Percentiles rank a stretch among this genome's conserved stretches.
phyloP scores from a whole-genome alignment of 2,113 vertebrate genomes.

The Corvus cornix region DNA sequence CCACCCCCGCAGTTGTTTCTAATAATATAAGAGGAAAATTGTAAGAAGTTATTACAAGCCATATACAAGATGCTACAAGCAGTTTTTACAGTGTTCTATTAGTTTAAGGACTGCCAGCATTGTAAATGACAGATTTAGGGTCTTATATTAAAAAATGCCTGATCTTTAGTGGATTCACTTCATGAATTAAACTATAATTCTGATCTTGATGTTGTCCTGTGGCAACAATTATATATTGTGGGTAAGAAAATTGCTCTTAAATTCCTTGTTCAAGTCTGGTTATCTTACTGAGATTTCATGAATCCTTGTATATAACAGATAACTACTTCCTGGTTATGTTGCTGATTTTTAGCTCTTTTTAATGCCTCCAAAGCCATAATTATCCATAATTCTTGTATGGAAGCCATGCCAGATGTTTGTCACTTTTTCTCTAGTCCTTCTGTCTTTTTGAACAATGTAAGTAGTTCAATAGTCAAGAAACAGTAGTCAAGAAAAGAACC shows the following conservation, averaged over 20 bases:
- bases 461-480: background rate
- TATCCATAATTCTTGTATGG: background rate
- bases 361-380: background rate
- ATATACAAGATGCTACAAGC: background rate
- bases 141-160: background rate
- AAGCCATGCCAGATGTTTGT: background rate
- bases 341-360: background rate
- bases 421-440: background rate
- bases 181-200: background rate
- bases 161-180: background rate
- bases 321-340: background rate
- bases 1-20: fast-evolving
- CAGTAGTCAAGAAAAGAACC: background rate
- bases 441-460: background rate
- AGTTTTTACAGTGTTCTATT: background rate
- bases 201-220: background rate
- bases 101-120: background rate
- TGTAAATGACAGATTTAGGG: background rate
- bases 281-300: background rate
- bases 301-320: background rate
- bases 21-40: background rate
- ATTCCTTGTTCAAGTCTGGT: background rate
- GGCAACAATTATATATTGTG: background rate
- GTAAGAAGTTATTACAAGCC: background rate
- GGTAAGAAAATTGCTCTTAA: background rate